These are phyloP conservation scores for Accipiter cooperii DNA, from an alignment of 2,113 vertebrate species.

Conservation along the genomic window DNA sequence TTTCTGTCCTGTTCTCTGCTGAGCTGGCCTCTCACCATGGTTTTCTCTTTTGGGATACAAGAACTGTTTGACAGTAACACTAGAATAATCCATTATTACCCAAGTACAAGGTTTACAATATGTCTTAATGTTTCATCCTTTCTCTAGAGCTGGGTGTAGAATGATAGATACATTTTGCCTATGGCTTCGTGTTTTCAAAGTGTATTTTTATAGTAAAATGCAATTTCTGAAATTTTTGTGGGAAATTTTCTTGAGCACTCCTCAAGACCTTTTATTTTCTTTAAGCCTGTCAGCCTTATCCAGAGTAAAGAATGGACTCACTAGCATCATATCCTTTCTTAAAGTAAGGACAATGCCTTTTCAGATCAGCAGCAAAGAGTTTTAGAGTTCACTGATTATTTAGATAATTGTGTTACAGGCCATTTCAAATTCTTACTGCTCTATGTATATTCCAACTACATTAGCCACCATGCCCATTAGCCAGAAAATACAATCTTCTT, in stretches of 20 bases:
- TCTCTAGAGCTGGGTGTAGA: neutral
- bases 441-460: neutral
- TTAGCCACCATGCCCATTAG: neutral
- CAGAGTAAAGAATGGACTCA: neutral
- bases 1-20: neutral
- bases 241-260: neutral
- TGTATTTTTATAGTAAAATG: neutral
- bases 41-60: neutral
- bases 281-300: neutral
- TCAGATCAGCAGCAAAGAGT: neutral
- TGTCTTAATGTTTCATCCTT: neutral
- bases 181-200: neutral
- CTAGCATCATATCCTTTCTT: neutral
- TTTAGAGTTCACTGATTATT: neutral
- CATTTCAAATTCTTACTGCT: neutral
- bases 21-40: neutral
- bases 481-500: neutral
- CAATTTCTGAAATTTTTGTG: neutral
- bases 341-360: neutral
- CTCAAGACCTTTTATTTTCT: neutral
- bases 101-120: neutral
- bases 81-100: neutral
- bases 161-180: neutral
- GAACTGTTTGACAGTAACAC: neutral
- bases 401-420: neutral